Evolutionary conservation across 2,888 invertebrate species (phyloP).

Genomic region (Drosophila subsilvestris): DNA sequence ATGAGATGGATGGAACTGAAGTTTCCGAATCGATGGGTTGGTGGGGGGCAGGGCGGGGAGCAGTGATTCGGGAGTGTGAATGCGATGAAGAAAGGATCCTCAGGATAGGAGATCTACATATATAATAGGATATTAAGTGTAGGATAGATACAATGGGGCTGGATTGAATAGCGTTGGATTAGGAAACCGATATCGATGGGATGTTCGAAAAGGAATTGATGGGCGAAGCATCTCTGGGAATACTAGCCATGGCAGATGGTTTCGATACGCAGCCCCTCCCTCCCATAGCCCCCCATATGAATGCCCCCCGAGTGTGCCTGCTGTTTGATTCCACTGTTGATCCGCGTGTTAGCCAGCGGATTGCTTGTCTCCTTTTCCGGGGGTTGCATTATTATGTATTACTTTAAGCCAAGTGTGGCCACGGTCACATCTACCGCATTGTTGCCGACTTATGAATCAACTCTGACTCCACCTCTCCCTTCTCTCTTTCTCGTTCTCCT

Average conservation of each 20-base stretch:
- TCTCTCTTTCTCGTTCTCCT: slow-evolving; percentile 49
- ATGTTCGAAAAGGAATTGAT: too few relatives aligned
- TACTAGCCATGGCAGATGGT: too few relatives aligned
- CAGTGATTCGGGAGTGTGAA: not conserved
- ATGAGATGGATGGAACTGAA: slow-evolving; percentile 1
- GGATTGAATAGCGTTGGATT: too few relatives aligned
- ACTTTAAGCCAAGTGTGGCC: not conserved
- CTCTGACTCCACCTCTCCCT: slow-evolving; percentile 4
- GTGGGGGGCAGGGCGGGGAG: not conserved
- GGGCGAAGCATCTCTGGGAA: too few relatives aligned
- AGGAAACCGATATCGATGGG: too few relatives aligned
- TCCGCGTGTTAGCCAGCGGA: not conserved
- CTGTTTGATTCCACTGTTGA: not conserved
- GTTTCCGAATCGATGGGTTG: not conserved
- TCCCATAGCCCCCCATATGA: too few relatives aligned
- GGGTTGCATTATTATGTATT: not conserved
- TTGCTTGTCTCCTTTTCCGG: not conserved
- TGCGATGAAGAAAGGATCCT: not conserved
- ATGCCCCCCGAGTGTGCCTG: not conserved
- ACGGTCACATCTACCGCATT: not conserved
- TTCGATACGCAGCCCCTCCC: too few relatives aligned
- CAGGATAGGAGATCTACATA: not conserved
- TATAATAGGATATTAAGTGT: too few relatives aligned
- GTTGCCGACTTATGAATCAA: not conserved
- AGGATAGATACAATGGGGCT: too few relatives aligned